Evolutionary conservation across 2,113 vertebrate genomes (phyloP), one percentile per base, ranked within the genome.

Genomic region (Protobothrops flavoviridis): DNA sequence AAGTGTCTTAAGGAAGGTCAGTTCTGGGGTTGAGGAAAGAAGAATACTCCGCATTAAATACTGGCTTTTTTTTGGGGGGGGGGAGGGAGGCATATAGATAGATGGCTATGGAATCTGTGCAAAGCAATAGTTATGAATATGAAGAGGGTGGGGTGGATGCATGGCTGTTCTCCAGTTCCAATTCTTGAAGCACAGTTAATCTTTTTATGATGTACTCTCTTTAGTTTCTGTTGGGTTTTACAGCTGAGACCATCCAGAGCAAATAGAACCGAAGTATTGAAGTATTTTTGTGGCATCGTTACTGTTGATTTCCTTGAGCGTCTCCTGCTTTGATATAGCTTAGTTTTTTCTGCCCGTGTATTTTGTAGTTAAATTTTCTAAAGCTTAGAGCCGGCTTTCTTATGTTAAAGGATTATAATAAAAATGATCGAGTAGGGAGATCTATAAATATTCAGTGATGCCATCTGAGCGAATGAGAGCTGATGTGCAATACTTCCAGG

Each of bases 1-100:
- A 98, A 97, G 93, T 98, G 97, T 96, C 98, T 98, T 74, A 98
- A 98, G 97, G 98, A 98, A 98, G 98, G 98, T 98, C 97, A 98
- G 93, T 96, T 85, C 95, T 61, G 50, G 43, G 89, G 89, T 69
- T 56, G 61, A 61, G 95, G 95, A 74, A 74, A 57, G 61, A 53
- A 89, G 29, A 85, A 89, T 85, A 61, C n/a, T 23, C 91, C 56
- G 33, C 89, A 1, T 10, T 90, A 53, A 74, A 24, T 88, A 1
- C 13, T 20, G n/a, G n/a, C n/a, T 20, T 85, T 85, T 55, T 39
- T 50, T 3, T 20, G 24, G 4, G 39, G 23, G 69, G 43, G 43
- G 17, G 24, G 45, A 52, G 69, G 43, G 43, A 61, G 29, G 87
- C 11, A 7, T 53, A 57, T 11, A 0, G 8, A 57, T 81, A n/a